These are phyloP conservation scores for Drosophila miranda DNA, from an alignment of 1,140 invertebrate genomes.

Conservation along the genomic window DNA sequence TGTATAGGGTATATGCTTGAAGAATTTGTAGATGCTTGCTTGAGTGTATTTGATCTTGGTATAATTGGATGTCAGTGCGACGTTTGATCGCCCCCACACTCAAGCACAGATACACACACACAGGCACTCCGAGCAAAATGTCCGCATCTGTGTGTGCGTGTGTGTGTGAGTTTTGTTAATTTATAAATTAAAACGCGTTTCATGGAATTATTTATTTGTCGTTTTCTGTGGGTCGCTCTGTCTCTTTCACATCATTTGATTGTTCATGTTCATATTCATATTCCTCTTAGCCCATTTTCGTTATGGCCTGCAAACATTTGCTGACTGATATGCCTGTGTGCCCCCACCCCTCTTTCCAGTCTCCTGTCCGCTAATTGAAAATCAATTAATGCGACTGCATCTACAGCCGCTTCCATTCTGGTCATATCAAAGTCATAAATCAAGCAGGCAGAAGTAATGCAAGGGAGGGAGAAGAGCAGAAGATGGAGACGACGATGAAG, in stretches of 20 bases:
- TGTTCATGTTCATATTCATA: slow-evolving; percentile 58
- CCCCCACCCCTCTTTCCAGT: too few relatives aligned
- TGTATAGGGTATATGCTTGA: slow-evolving; percentile 24
- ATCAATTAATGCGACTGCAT: slow-evolving; percentile 73
- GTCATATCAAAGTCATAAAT: slow-evolving; percentile 44
- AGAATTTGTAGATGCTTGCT: slow-evolving; percentile 38
- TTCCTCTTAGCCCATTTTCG: slow-evolving; percentile 53
- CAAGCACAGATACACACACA: slow-evolving; percentile 11
- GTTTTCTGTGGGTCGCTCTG: slow-evolving; percentile 12
- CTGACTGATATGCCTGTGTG: slow-evolving; percentile 2
- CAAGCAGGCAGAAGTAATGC: slow-evolving; percentile 22
- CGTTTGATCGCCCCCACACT: slow-evolving; percentile 47
- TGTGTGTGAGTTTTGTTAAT: slow-evolving; percentile 40
- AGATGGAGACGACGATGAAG: not conserved
- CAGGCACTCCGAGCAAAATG: slow-evolving; percentile 41
- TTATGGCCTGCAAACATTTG: slow-evolving; percentile 44
- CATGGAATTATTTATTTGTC: slow-evolving; percentile 19
- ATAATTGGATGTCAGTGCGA: slow-evolving; percentile 73
- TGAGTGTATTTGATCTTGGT: slow-evolving; percentile 59
- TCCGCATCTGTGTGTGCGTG: slow-evolving; percentile 54
- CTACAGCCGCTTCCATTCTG: slow-evolving; percentile 28
- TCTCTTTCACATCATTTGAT: slow-evolving; percentile 24
- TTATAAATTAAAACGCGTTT: slow-evolving; percentile 68
- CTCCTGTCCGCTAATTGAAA: slow-evolving; percentile 66
- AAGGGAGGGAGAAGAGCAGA: not conserved